These are phyloP conservation scores for Astreopora myriophthalma DNA, from an alignment of 64 coral and sea anemone species.

Conservation along the genomic window DNA sequence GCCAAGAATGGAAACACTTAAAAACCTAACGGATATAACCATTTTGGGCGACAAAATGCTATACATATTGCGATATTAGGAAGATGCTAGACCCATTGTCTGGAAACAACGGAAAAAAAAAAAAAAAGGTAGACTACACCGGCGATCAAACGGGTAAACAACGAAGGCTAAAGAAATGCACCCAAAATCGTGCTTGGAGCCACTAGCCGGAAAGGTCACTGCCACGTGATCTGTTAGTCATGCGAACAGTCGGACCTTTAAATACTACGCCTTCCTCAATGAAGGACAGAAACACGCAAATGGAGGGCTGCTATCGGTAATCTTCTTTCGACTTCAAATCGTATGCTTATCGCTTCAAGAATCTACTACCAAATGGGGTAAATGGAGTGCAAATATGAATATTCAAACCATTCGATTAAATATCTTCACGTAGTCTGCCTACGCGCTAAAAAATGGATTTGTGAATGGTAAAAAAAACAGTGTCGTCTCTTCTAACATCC, in stretches of 20 bases:
- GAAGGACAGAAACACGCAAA: background rate
- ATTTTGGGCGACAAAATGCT: background rate
- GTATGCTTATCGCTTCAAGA: background rate
- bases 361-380: background rate
- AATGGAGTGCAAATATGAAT: background rate
- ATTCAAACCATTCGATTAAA: constrained; percentile 21
- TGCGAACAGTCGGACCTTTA: background rate
- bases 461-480: background rate
- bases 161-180: background rate
- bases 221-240: background rate
- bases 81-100: background rate
- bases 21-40: background rate
- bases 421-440: background rate
- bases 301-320: constrained; percentile 1
- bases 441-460: background rate
- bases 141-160: background rate
- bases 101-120: background rate
- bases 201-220: background rate
- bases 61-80: background rate
- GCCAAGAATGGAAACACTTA: background rate
- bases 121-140: background rate
- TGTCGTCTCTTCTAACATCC: background rate
- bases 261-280: background rate
- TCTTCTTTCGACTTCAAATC: background rate
- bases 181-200: background rate